phyloP scores from a whole-genome alignment of 2,113 vertebrate species.

The Pseudolaguvia tuberculata region DNA sequence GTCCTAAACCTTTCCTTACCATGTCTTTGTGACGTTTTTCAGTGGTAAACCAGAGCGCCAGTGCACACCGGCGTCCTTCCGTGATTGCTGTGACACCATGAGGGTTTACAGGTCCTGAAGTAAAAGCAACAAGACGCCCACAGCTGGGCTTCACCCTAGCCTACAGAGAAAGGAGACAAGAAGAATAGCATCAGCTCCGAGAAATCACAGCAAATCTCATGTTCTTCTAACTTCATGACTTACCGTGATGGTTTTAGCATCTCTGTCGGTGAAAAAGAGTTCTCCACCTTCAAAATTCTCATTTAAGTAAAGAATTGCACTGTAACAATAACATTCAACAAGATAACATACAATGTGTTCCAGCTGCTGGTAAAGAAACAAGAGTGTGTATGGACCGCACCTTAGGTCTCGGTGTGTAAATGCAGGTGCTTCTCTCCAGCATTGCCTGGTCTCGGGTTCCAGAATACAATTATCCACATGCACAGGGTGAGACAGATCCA shows the following conservation, averaged over 20 bases:
- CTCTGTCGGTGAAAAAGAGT: slow-evolving; percentile 86
- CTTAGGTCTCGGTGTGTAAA: slow-evolving; percentile 91
- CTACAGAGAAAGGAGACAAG: slow-evolving; percentile 58
- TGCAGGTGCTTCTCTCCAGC: slow-evolving; percentile 90
- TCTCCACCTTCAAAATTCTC: slow-evolving; percentile 89
- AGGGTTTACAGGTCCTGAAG: slow-evolving; percentile 88
- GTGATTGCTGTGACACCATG: slow-evolving; percentile 88
- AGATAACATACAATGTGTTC: neutral
- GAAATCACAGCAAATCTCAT: neutral
- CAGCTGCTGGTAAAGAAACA: neutral
- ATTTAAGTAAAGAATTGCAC: slow-evolving; percentile 91
- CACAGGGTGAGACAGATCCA: slow-evolving; percentile 91
- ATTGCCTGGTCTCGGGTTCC: slow-evolving; percentile 85
- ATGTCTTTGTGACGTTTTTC: slow-evolving; percentile 82
- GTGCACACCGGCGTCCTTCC: slow-evolving; percentile 76
- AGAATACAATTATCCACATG: slow-evolving; percentile 95
- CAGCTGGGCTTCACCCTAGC: slow-evolving; percentile 82
- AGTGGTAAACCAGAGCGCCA: slow-evolving; percentile 91
- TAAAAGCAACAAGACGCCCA: slow-evolving; percentile 88
- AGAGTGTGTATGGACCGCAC: slow-evolving; percentile 53
- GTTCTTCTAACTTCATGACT: slow-evolving; percentile 42
- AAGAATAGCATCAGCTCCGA: neutral
- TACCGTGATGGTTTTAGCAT: slow-evolving; percentile 84
- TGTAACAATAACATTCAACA: slow-evolving; percentile 52
- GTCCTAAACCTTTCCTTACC: slow-evolving; percentile 66